Conservation (phyloP, 2,797 vertebrate species). For the Hypotaenidia okinawae region DNA sequence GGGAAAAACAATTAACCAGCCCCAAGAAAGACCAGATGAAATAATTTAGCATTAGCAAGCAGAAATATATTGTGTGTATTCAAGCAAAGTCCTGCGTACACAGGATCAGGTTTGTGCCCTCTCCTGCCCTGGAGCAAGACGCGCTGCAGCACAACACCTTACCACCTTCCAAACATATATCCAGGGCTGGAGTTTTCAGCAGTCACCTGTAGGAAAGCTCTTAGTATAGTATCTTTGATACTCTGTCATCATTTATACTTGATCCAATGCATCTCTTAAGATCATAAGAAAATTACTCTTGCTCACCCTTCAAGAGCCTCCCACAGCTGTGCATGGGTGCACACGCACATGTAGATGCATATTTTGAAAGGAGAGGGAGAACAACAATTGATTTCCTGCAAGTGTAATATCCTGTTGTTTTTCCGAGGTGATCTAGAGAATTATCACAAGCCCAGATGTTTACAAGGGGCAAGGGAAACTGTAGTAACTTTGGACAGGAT, state of each 20-base stretch:
- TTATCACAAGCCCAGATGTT: slow-evolving; percentile 54
- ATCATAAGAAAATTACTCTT: not conserved
- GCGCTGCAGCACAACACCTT: not conserved
- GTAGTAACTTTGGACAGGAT: not conserved
- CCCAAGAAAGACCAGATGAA: not conserved
- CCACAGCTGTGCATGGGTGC: not conserved
- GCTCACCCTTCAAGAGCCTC: not conserved
- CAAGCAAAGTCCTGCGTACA: not conserved
- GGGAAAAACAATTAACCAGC: not conserved
- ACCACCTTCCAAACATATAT: not conserved
- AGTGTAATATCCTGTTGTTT: slow-evolving; percentile 16
- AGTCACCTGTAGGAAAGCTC: not conserved
- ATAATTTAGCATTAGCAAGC: not conserved
- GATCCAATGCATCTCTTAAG: not conserved
- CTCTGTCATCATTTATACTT: not conserved
- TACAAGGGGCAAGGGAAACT: not conserved
- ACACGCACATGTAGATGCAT: not conserved
- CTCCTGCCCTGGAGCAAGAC: not conserved
- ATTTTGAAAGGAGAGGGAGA: slow-evolving; percentile 19
- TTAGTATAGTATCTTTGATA: not conserved
- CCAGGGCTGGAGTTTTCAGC: fast-evolving
- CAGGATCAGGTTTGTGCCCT: not conserved
- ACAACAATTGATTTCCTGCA: slow-evolving; percentile 49
- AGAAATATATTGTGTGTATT: fast-evolving
- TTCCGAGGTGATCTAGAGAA: not conserved